phyloP scores from a whole-genome alignment of 2,888 invertebrate species.

The Slavum lentiscoides region DNA sequence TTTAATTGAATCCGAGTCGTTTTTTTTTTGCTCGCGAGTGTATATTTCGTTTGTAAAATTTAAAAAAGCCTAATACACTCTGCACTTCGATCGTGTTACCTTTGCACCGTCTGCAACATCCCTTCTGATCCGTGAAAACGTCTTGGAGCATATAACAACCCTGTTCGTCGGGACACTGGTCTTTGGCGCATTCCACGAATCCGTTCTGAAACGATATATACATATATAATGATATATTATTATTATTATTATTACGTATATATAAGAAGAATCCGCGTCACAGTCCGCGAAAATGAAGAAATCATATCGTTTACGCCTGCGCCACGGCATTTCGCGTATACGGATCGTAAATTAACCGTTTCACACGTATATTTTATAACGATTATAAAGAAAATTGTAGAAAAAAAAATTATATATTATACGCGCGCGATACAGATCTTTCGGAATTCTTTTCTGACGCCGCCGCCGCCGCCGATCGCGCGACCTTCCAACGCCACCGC shows the following conservation, averaged over 20 bases:
- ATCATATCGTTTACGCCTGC: not conserved
- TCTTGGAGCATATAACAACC: conserved; percentile 79
- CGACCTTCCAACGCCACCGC: conserved; percentile 4
- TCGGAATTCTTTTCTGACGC: conserved; percentile 32
- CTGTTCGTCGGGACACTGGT: conserved; percentile 78
- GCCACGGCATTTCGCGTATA: too few species aligned
- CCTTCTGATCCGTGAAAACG: conserved; percentile 67
- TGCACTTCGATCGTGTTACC: too few species aligned
- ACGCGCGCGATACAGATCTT: conserved; percentile 6
- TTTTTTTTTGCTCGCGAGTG: too few species aligned
- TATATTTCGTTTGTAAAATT: too few species aligned
- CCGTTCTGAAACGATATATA: conserved; percentile 73
- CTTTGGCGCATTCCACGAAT: conserved; percentile 79
- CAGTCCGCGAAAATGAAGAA: conserved; percentile 7
- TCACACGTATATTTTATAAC: not conserved
- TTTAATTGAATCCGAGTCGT: too few species aligned
- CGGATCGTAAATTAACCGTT: conserved; percentile 12
- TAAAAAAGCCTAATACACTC: too few species aligned
- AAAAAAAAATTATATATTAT: not conserved
- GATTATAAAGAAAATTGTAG: not conserved
- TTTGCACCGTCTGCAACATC: conserved; percentile 79
- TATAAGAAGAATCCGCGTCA: too few species aligned
- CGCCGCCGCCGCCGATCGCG: not conserved
- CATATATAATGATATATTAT: too few species aligned
- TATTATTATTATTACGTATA: too few species aligned